A percentile compares a stretch with the other conserved stretches of the same genome.
phyloP scores from a whole-genome alignment of 2,113 vertebrate species.

The Pterocles burchelli region DNA sequence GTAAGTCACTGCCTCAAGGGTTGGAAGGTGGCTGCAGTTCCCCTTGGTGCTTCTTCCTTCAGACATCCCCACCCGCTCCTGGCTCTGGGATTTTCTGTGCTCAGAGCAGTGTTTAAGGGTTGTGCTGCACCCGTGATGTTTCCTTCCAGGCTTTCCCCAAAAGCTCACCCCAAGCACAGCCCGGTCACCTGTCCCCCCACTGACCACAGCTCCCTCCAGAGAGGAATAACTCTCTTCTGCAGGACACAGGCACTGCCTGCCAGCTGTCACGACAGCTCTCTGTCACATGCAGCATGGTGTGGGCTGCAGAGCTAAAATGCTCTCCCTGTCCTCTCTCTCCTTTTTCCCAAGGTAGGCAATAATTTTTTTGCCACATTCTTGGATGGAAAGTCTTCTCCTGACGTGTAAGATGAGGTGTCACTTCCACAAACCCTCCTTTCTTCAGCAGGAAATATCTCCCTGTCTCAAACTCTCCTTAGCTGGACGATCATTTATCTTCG shows the following conservation, averaged over 20 bases:
- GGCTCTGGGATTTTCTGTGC: not conserved
- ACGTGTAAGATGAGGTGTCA: not conserved
- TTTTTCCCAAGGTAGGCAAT: not conserved
- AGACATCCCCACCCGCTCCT: not conserved
- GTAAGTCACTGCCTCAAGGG: not conserved
- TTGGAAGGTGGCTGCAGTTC: not conserved
- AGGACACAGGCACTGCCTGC: not conserved
- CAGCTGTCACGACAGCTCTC: not conserved
- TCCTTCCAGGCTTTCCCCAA: not conserved
- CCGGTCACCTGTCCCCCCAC: not conserved
- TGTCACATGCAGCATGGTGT: not conserved
- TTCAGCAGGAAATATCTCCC: conserved; percentile 41
- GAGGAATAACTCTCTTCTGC: not conserved
- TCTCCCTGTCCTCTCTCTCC: not conserved
- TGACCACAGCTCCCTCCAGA: not conserved
- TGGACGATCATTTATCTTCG: conserved; percentile 39
- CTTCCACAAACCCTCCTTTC: conserved; percentile 24
- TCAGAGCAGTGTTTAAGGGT: not conserved
- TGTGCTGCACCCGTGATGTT: fast-evolving
- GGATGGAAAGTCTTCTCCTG: conserved; percentile 14
- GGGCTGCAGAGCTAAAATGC: not conserved
- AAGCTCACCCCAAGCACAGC: not conserved
- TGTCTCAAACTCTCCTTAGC: conserved; percentile 5
- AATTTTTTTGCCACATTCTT: not conserved
- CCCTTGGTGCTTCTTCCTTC: not conserved